Evolutionary conservation across 2,113 vertebrate genomes (phyloP), one percentile per base, ranked within the genome.

Genomic region (Chionomys nivalis): DNA sequence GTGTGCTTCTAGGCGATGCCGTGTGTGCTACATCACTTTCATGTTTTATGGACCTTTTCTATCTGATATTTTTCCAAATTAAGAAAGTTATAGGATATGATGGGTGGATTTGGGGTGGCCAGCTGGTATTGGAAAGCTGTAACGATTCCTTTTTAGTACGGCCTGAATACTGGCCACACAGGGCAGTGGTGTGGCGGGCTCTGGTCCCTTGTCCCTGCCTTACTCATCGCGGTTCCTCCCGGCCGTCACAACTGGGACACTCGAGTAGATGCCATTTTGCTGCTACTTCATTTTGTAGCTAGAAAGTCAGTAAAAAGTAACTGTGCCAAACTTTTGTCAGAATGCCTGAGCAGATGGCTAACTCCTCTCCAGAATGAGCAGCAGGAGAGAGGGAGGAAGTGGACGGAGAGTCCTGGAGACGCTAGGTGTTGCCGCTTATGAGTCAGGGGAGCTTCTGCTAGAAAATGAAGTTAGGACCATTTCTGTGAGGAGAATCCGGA

Each of bases 301-400:
- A 75, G 75, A 91, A 92, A 97, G 95, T 94, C 92, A 83, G 42
- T 83, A 47, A 88, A 95, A 94, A 96, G 89, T 91, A 81, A 91
- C 92, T 73, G 97, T 97, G 97, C 98, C 98, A 98, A 97, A 97
- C 94, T 97, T 94, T 47, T 78, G 87, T 97, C 96, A 96, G 97
- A 96, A 94, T 65, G 75, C 0, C 0, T 31, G 82, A 97, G 94
- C 98, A 97, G 97, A 97, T 97, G 97, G 95, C 63, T 23, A 28
- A 79, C 28, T 92, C 94, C 78, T 94, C 87, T 66, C 73, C 88
- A 87, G 79, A 90, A 89, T 44, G 79, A 66, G 88, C 90, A 95
- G 89, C 89, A 87, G 90, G 77, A 52, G 94, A 36, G 83, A 94
- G 82, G 78, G 90, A 89, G 94, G 78, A 42, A 70, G 44, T 52